These are phyloP conservation scores for Rafetus swinhoei DNA, from an alignment of 2,113 vertebrate species.

Conservation along the genomic window DNA sequence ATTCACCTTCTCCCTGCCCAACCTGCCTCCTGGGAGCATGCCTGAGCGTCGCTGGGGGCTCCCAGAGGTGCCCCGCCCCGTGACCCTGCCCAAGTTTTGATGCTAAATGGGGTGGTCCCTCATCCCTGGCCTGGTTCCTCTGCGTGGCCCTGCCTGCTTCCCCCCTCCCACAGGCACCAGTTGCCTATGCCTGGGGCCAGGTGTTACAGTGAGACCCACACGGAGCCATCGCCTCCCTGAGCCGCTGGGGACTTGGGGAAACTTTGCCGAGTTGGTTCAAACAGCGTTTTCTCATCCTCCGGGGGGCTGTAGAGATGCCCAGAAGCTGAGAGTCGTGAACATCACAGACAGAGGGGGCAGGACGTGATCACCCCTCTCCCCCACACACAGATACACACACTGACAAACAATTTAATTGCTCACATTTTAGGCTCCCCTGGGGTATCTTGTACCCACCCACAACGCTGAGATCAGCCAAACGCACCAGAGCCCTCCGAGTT, in stretches of 20 bases:
- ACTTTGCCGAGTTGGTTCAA: background rate
- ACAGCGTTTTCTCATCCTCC: background rate
- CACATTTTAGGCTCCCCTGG: background rate
- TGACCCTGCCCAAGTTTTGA: too few relatives aligned
- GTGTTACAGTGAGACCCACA: background rate
- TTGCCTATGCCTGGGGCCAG: background rate
- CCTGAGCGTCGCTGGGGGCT: background rate
- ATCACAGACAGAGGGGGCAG: background rate
- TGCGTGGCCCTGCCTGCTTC: too few relatives aligned
- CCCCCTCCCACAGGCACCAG: too few relatives aligned
- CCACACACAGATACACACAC: too few relatives aligned
- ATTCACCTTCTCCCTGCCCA: background rate
- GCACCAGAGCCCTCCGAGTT: background rate
- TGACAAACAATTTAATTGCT: background rate
- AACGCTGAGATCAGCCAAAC: background rate
- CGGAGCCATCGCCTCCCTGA: background rate
- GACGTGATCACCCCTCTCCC: too few relatives aligned
- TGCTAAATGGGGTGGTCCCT: too few relatives aligned
- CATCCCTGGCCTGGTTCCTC: too few relatives aligned
- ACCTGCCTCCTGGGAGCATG: background rate
- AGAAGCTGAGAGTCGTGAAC: background rate
- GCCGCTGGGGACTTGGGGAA: background rate
- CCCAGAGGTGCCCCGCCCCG: too few relatives aligned
- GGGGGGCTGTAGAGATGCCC: background rate
- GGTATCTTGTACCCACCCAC: fast-evolving